Base-by-base conservation (phyloP, 2,797 vertebrate species). In the Peromyscus eremicus region DNA sequence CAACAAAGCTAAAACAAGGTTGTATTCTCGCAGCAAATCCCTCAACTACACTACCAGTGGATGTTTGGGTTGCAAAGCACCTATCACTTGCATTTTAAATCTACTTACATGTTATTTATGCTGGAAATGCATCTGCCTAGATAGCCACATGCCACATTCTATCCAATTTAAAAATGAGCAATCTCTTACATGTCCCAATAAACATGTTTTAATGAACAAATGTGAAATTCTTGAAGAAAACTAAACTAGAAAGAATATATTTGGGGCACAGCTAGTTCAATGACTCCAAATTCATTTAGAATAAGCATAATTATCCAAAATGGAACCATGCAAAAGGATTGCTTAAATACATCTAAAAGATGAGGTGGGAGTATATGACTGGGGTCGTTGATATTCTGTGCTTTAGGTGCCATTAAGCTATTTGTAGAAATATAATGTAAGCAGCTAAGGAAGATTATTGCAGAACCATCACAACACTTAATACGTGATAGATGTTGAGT, bases 261-360 rank as follows among this genome's bases (percentile, higher is more conserved):
- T 87, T 85, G n/a, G 75, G 21, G 6, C 25, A 71, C 6, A 27
- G 34, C 52, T 84, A 88, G 79, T 75, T 95, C n/a, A 60, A n/a
- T 46, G 8, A 84, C 32, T 90, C 17, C 25, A 76, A 82, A 68
- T 80, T 97, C 11, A 96, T 60, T 90, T 80, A 71, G 91, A 97
- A 90, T 81, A 66, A 76, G 46, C 3, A 40, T 25, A 52, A 46
- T 10, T 81, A 43, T 95, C 87, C 25, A 80, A 64, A 96, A 12
- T 60, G 80, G 10, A 86, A 37, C 43, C 27, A 16, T 29, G 32
- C 17, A 60, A 91, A 91, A 79, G 11, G 10, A 37, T 13, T 77
- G 17, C 85, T 82, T 91, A 77, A 84, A 80, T 43, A 79, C 16
- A 64, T 89, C n/a, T 85, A 37, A 60, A 80, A 89, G 73, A 84